Base-by-base conservation (phyloP, 2,113 vertebrate species). In the Camarhynchus parvulus region DNA sequence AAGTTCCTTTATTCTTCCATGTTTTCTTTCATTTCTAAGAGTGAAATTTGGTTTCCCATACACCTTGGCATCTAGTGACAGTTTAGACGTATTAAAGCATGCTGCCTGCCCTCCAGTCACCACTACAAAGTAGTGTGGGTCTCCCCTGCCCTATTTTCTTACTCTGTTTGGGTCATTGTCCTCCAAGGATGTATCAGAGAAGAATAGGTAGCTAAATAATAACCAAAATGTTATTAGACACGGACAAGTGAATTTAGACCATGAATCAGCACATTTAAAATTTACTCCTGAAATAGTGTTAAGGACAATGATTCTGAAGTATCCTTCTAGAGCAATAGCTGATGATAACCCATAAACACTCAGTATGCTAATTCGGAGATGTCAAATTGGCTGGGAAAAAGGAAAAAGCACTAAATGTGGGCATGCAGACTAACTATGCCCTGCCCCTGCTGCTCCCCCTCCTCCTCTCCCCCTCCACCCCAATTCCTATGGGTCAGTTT, bases 391-490 rank as follows among this genome's bases (percentile, higher is more conserved):
- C 39, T 63, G 55, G 14, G 72, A 41, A 31, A 83, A 76, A 62
- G 7, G 7, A 52, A 74, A 79, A 79, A 68, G 10, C 37, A 53
- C 44, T 61, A 41, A 63, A 68, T 31, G 28, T 83, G n/a, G 15
- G 15, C 66, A 4, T 55, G 25, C 10, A 49, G 17, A 15, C 7
- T 59, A 50, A 35, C 33, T 53, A 23, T 37, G 55, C 7, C 15
- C 8, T 56, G 58, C 2, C 6, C 6, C 3, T 5, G 0, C 5
- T 31, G 4, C 10, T n/a, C 2, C 5, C 14, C 7, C 25, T 28
- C 11, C 10, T 9, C 11, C 7, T 15, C 15, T 9, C 5, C 9
- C 4, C 4, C 6, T 3, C 11, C 1, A 4, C 2, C 4, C 5
- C 12, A 6, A 4, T 37, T 69, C 28, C 15, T 70, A 4, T 11